Conservation (phyloP, 2,113 vertebrate species). For the Oncorhynchus masou region DNA sequence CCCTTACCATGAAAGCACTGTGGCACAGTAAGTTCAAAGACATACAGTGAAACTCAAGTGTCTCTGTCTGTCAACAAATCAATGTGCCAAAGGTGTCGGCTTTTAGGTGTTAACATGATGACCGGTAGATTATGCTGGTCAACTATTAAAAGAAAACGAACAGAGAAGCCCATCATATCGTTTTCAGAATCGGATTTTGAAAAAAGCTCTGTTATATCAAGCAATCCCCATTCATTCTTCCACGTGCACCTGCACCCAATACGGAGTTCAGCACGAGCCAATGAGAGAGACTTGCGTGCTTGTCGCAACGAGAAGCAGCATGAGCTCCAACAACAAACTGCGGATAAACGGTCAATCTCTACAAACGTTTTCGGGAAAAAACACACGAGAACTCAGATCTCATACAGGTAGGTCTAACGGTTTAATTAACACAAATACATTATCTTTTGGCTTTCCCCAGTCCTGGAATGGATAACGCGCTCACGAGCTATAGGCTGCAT, state of each 20-base stretch:
- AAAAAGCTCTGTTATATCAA: not conserved
- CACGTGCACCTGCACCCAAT: conserved; percentile 50
- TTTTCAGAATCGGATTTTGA: not conserved
- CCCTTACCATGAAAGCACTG: not conserved
- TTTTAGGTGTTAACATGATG: not conserved
- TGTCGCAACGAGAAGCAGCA: conserved; percentile 22
- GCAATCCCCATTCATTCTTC: not conserved
- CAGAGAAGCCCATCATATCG: not conserved
- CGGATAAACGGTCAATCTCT: not conserved
- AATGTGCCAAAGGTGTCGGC: not conserved
- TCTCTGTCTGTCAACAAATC: not conserved
- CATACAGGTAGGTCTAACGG: not conserved
- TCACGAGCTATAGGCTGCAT: no score
- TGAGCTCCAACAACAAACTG: not conserved
- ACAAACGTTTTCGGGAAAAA: no score
- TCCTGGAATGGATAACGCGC: not conserved
- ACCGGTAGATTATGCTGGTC: not conserved
- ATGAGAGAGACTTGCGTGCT: conserved; percentile 14
- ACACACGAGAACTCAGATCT: not conserved
- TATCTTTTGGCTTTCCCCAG: not conserved
- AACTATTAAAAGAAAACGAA: not conserved
- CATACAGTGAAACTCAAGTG: not conserved
- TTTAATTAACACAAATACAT: not conserved
- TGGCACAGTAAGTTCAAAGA: conserved; percentile 4
- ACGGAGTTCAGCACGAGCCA: conserved; percentile 22